phyloP scores from a whole-genome alignment of 2,113 vertebrate species.

The Cynocephalus volans region DNA sequence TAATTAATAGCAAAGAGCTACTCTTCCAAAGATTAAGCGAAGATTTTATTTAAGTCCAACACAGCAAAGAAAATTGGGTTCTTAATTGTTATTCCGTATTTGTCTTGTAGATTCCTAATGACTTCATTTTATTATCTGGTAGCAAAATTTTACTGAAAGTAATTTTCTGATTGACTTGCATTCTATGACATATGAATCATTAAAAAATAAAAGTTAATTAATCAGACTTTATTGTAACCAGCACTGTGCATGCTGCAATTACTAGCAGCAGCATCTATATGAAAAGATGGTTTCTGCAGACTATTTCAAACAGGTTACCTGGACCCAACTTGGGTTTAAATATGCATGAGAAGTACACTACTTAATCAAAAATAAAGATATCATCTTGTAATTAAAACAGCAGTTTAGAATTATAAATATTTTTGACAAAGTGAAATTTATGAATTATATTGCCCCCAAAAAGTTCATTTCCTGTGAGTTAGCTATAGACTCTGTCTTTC shows the following conservation, averaged over 20 bases:
- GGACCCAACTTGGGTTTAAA: background rate
- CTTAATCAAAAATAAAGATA: conserved; percentile 25
- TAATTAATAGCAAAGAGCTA: conserved; percentile 69
- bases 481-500: background rate
- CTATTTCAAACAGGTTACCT: background rate
- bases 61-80: conserved; percentile 68
- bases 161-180: conserved; percentile 76
- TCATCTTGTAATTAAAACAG: background rate
- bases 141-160: conserved; percentile 74
- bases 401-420: background rate
- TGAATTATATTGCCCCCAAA: background rate
- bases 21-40: conserved; percentile 73
- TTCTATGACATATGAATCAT: conserved; percentile 69
- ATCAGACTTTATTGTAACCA: conserved; percentile 15
- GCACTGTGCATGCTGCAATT: background rate
- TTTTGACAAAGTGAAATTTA: conserved; percentile 11
- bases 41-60: conserved; percentile 69
- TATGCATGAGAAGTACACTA: background rate
- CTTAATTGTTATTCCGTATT: conserved; percentile 37
- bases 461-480: background rate
- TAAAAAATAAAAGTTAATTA: conserved; percentile 69
- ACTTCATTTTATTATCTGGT: conserved; percentile 73
- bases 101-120: conserved; percentile 59
- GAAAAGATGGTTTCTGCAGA: background rate
- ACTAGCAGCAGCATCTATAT: background rate